These are phyloP conservation scores for Marronus borbonicus DNA, from an alignment of 2,888 invertebrate species.

Conservation along the genomic window DNA sequence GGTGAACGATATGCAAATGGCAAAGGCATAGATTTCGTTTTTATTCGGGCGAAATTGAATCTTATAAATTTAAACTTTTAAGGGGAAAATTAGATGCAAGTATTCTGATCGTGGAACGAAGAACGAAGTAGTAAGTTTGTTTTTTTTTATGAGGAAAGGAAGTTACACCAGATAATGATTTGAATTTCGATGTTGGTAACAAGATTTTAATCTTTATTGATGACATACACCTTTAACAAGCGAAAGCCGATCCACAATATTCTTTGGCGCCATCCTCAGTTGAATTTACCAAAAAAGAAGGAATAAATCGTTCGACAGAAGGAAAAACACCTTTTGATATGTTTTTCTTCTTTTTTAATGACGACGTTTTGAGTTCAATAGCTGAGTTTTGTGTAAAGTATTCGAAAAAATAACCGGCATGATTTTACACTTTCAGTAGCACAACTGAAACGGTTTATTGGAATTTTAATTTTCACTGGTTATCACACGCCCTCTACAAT, in stretches of 20 bases:
- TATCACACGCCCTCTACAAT: too few species aligned
- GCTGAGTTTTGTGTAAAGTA: background rate
- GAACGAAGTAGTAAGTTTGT: too few species aligned
- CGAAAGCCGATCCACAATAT: background rate
- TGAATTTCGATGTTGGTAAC: too few species aligned
- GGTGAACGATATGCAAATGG: background rate
- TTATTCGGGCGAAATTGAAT: conserved; percentile 3
- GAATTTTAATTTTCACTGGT: too few species aligned
- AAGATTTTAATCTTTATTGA: too few species aligned
- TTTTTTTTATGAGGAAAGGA: too few species aligned
- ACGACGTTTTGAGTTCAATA: conserved; percentile 1
- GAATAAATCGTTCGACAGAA: background rate
- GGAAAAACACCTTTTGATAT: background rate
- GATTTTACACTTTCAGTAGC: too few species aligned
- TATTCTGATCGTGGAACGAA: background rate
- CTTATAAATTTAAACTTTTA: conserved; percentile 13
- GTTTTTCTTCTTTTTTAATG: background rate
- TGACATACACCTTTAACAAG: too few species aligned
- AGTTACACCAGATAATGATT: too few species aligned
- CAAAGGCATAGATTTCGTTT: background rate
- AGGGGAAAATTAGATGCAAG: background rate
- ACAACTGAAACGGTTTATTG: too few species aligned
- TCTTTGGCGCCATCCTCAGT: background rate
- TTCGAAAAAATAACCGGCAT: background rate
- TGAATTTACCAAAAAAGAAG: background rate